Percentiles rank a stretch among this genome's conserved stretches.
These are phyloP conservation scores for Tonatia bakeri DNA, from an alignment of 2,113 vertebrate genomes.

Conservation along the genomic window DNA sequence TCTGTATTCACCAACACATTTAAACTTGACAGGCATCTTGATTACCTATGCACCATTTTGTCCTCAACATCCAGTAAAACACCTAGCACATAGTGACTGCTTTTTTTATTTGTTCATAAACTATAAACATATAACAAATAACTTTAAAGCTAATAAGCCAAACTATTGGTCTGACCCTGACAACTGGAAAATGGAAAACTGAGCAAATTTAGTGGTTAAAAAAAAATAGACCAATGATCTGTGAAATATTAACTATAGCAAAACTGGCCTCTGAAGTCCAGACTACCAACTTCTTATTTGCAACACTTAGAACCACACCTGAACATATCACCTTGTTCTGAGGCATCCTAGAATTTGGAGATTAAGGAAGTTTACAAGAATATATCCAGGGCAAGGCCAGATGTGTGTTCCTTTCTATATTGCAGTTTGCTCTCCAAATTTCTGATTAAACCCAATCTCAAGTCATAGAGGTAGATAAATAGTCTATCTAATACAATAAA, in stretches of 20 bases:
- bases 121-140: background rate
- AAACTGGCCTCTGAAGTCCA: background rate
- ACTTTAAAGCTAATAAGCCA: background rate
- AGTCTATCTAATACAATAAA: background rate
- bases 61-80: background rate
- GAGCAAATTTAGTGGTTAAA: background rate
- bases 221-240: background rate
- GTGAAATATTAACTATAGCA: background rate
- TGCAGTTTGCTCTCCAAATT: background rate
- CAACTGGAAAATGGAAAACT: background rate
- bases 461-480: background rate
- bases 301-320: background rate
- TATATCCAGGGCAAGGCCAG: background rate
- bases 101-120: slow-evolving; percentile 1
- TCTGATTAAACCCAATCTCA: background rate
- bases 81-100: background rate
- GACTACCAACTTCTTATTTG: background rate
- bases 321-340: background rate
- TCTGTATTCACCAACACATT: too few relatives aligned
- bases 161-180: background rate
- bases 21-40: too few relatives aligned
- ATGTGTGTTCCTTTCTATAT: background rate
- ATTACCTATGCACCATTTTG: too few relatives aligned
- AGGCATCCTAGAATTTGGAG: background rate
- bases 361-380: background rate